These are phyloP conservation scores for Philonicus albiceps DNA, from an alignment of 2,888 invertebrate genomes.

Conservation along the genomic window DNA sequence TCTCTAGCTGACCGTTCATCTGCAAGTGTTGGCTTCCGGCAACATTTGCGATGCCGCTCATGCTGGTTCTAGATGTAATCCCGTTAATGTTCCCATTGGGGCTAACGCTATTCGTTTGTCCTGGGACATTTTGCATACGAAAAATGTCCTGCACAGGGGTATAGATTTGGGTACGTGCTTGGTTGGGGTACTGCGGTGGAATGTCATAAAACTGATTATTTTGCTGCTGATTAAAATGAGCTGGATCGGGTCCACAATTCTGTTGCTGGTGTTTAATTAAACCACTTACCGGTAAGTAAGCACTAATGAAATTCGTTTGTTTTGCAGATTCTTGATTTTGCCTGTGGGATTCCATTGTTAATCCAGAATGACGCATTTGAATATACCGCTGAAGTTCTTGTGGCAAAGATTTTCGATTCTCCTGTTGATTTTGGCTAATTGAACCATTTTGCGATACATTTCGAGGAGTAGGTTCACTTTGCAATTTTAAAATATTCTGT, in stretches of 20 bases:
- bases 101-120: slow-evolving; percentile 49
- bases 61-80: slow-evolving; percentile 56
- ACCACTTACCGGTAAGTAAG: slow-evolving; percentile 14
- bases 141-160: slow-evolving; percentile 58
- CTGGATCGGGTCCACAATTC: not conserved
- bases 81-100: slow-evolving; percentile 43
- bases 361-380: slow-evolving; percentile 55
- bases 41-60: slow-evolving; percentile 60
- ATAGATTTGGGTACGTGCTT: slow-evolving; percentile 55
- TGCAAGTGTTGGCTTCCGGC: slow-evolving; percentile 58
- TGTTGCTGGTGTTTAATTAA: slow-evolving; percentile 23
- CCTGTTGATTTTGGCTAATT: not conserved
- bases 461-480: slow-evolving; percentile 60
- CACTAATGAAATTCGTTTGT: not conserved
- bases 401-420: slow-evolving; percentile 45
- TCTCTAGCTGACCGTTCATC: slow-evolving; percentile 50
- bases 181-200: slow-evolving; percentile 48
- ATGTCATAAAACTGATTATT: slow-evolving; percentile 57
- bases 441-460: slow-evolving; percentile 51
- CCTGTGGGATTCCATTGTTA: slow-evolving; percentile 53
- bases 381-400: slow-evolving; percentile 61
- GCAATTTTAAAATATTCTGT: slow-evolving; percentile 65
- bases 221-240: slow-evolving; percentile 51
- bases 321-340: slow-evolving; percentile 9
- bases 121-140: slow-evolving; percentile 56